Percentiles rank a stretch among this genome's conserved stretches.
These are phyloP conservation scores for Bufo bufo DNA, from an alignment of 2,113 vertebrate species.

Conservation along the genomic window DNA sequence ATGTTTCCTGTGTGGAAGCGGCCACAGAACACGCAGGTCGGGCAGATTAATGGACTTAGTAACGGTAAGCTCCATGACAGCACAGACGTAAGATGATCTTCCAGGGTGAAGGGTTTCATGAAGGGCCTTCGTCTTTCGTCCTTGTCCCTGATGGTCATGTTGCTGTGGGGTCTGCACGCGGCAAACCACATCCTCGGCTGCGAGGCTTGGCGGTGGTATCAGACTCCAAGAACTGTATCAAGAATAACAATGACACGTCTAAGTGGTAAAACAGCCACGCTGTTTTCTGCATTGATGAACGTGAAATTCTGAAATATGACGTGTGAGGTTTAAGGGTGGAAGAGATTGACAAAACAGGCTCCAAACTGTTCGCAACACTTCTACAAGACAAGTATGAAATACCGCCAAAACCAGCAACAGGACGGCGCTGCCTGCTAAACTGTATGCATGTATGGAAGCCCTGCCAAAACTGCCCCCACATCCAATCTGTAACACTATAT, in stretches of 20 bases:
- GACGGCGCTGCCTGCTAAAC: not conserved
- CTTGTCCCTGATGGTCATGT: not conserved
- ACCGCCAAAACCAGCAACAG: constrained; percentile 17
- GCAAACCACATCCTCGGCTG: constrained; percentile 8
- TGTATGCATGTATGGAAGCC: not conserved
- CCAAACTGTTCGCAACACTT: not conserved
- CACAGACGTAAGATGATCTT: not conserved
- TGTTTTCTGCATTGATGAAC: not conserved
- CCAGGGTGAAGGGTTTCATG: not conserved
- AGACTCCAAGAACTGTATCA: not conserved
- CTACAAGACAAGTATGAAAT: not conserved
- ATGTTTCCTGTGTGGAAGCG: not conserved
- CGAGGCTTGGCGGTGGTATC: not conserved
- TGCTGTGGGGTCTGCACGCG: not conserved
- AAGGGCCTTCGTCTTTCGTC: too few species aligned
- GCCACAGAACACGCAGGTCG: not conserved
- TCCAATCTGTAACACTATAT: not conserved
- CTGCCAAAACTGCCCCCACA: not conserved
- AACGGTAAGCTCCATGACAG: not conserved
- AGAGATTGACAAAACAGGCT: not conserved
- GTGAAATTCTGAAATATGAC: constrained; percentile 26
- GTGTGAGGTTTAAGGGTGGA: not conserved
- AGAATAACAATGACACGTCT: not conserved
- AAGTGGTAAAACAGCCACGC: not conserved
- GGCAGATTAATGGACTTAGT: not conserved